Base-by-base conservation (phyloP, 1,140 invertebrate genomes). In the Nasonia longicornis region DNA sequence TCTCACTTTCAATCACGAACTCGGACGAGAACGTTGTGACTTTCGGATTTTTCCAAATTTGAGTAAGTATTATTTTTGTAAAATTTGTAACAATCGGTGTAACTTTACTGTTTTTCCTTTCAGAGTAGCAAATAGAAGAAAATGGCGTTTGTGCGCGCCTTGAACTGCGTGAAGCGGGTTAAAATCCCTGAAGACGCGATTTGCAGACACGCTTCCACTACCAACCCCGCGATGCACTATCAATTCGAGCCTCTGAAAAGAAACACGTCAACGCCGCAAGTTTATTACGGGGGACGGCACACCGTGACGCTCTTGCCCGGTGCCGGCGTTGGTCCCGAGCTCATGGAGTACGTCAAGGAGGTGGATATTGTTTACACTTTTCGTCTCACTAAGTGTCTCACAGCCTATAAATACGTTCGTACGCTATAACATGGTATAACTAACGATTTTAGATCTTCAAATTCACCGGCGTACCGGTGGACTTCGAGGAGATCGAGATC, bases 401-500 rank as follows among this genome's bases (percentile, higher is more conserved):
- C 45, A 20, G 48, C 12, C 48, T 52, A 26, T 26, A 16, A 52
- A 16, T 29, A 67, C 10, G 64, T 29, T 26, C 64, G 16, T 26
- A 67, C 31, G 4, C 31, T 22, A 26, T 26, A 26, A n/a, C 29
- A 20, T 1, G 8, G 7, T 26, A 42, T 42, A 42, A 42, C 10
- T 42, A 7, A 14, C 70, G 16, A 83, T 6, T 52, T 7, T 66
- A 89, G 90, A 86, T 90, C 87, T 92, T 85, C 87, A 95, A 95
- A 86, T 95, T 94, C 91, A 95, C 96, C 75, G 97, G 97, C 74
- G 97, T 97, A 11, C 98, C 98, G 12, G 95, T 99, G 71, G 98
- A 99, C 89, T 99, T 99, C 92, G 98, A 99, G 91, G 93, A 96
- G 48, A 94, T 99, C 35, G 93, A 97, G 66, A 96, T 99, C 81